Conservation (phyloP, 2,113 vertebrate genomes). For the Scomber colias region DNA sequence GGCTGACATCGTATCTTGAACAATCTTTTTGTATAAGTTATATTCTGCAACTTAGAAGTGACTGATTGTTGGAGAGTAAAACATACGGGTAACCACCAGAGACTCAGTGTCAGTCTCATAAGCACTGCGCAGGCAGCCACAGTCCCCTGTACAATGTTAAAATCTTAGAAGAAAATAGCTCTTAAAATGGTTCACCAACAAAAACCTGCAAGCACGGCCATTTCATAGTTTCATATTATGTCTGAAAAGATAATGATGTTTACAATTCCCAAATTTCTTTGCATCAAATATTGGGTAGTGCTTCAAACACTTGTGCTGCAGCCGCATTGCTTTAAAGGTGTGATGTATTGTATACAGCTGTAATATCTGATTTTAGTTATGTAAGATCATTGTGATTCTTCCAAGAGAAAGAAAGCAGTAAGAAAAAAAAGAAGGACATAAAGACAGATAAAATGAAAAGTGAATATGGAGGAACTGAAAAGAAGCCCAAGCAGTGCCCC, state of each 20-base stretch:
- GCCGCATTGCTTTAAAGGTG: not conserved
- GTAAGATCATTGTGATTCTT: not conserved
- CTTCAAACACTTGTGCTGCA: slow-evolving; percentile 10
- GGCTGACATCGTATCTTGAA: slow-evolving; percentile 37
- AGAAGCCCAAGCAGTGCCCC: not conserved
- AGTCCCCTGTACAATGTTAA: not conserved
- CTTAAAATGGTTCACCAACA: not conserved
- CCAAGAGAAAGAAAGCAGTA: not conserved
- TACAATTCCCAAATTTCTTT: not conserved
- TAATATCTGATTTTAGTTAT: not conserved
- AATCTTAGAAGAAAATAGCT: not conserved
- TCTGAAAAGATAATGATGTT: slow-evolving; percentile 14
- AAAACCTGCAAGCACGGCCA: not conserved
- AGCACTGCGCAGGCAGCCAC: not conserved
- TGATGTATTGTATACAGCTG: not conserved
- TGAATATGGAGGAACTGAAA: not conserved
- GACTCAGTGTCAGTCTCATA: not conserved
- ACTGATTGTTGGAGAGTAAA: slow-evolving; percentile 49
- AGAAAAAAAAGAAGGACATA: not conserved
- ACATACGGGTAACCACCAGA: slow-evolving; percentile 9
- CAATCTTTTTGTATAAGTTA: slow-evolving; percentile 33
- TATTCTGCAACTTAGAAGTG: slow-evolving; percentile 25
- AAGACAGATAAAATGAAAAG: not conserved
- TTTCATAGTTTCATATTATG: not conserved
- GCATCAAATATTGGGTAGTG: not conserved